Percentiles rank a stretch among this genome's conserved stretches.
Conservation (phyloP, 2,888 invertebrate species). For the Apodemia zela region DNA sequence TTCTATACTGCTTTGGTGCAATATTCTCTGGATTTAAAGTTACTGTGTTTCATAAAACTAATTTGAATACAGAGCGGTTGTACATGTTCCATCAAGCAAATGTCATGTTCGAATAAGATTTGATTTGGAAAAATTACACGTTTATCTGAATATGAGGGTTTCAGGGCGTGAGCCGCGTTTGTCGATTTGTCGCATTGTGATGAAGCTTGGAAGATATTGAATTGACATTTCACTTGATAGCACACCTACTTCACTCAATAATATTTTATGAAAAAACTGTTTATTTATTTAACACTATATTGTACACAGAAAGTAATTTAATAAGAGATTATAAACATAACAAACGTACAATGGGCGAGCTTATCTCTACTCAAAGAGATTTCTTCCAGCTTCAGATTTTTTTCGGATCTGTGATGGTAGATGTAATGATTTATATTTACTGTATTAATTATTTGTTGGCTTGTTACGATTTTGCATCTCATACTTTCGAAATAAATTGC, state of each 20-base stretch:
- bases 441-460: too few relatives aligned
- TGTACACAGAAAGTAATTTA: too few relatives aligned
- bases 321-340: too few relatives aligned
- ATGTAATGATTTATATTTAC: too few relatives aligned
- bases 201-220: neutral
- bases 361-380: too few relatives aligned
- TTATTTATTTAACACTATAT: too few relatives aligned
- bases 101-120: constrained; percentile 1
- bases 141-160: neutral
- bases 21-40: neutral
- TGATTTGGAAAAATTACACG: neutral
- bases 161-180: neutral
- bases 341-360: too few relatives aligned
- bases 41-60: constrained; percentile 4
- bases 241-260: neutral
- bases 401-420: too few relatives aligned
- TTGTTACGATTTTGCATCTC: too few relatives aligned
- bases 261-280: too few relatives aligned
- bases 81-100: constrained; percentile 8
- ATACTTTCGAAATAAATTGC: too few relatives aligned
- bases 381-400: too few relatives aligned
- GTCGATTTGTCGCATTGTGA: neutral
- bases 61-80: constrained; percentile 12
- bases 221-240: neutral
- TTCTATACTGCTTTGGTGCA: neutral